phyloP scores from a whole-genome alignment of 2,797 vertebrate genomes.

The Myripristis jacobus region DNA sequence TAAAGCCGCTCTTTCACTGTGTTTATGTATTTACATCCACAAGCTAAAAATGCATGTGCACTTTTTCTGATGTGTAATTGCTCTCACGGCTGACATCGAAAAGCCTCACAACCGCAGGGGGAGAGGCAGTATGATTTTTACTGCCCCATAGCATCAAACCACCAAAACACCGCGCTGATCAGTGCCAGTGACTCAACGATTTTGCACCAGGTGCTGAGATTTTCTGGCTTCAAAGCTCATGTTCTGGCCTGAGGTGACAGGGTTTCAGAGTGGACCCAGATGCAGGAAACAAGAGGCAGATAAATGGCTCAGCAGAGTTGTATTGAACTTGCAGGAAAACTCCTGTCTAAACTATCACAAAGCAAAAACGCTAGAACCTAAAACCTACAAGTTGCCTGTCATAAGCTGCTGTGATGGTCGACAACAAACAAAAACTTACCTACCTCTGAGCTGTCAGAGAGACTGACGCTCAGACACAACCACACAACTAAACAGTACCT shows the following conservation, averaged over 20 bases:
- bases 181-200: background rate
- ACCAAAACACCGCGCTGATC: background rate
- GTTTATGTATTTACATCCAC: background rate
- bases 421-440: too few species aligned
- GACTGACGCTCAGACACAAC: too few species aligned
- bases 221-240: conserved; percentile 3
- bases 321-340: too few species aligned
- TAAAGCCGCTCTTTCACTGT: conserved; percentile 35
- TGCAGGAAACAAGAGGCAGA: too few species aligned
- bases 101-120: background rate
- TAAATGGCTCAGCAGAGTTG: too few species aligned
- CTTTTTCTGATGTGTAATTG: conserved; percentile 3
- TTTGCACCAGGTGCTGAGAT: background rate
- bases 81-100: conserved; percentile 4
- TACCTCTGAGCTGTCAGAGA: too few species aligned
- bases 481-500: too few species aligned
- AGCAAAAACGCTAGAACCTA: too few species aligned
- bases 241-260: background rate
- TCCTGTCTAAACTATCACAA: too few species aligned
- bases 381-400: too few species aligned
- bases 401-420: too few species aligned
- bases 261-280: too few species aligned
- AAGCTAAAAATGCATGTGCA: background rate
- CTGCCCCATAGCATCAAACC: conserved; percentile 12
- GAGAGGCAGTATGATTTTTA: background rate